phyloP scores from a whole-genome alignment of 1,140 invertebrate genomes.

The Archivesica marissinica region DNA sequence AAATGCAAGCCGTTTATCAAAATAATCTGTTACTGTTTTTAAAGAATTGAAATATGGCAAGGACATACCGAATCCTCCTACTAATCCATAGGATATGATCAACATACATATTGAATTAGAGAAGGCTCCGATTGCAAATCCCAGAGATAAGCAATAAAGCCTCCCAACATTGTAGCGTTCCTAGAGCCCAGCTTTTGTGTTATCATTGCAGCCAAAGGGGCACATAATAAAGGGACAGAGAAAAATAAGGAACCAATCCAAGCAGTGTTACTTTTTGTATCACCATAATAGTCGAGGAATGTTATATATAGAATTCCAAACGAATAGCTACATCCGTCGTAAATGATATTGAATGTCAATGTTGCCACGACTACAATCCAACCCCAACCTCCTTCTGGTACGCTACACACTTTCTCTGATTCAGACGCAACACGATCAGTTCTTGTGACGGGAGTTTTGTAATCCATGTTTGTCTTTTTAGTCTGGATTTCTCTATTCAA shows the following conservation, averaged over 20 bases:
- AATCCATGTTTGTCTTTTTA: too few species aligned
- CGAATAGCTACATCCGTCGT: slow-evolving; percentile 89
- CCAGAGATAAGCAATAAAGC: slow-evolving; percentile 89
- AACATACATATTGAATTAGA: slow-evolving; percentile 85
- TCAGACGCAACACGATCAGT: too few species aligned
- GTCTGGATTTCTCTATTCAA: too few species aligned
- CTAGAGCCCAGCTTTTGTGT: slow-evolving; percentile 93
- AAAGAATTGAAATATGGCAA: slow-evolving; percentile 92
- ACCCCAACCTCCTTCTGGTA: slow-evolving; percentile 92
- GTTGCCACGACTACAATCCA: slow-evolving; percentile 92
- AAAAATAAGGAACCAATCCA: slow-evolving; percentile 87
- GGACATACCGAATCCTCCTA: slow-evolving; percentile 94
- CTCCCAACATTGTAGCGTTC: slow-evolving; percentile 90
- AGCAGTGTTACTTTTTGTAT: slow-evolving; percentile 93
- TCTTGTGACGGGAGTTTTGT: too few species aligned
- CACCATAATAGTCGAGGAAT: slow-evolving; percentile 92
- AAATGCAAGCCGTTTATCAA: slow-evolving; percentile 94
- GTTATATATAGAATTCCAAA: slow-evolving; percentile 86
- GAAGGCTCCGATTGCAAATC: slow-evolving; percentile 91
- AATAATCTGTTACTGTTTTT: slow-evolving; percentile 92
- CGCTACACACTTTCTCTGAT: background rate
- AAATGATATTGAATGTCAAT: slow-evolving; percentile 95
- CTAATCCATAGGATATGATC: slow-evolving; percentile 93
- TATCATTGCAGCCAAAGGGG: slow-evolving; percentile 93
- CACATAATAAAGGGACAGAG: slow-evolving; percentile 87